Evolutionary conservation across 2,797 vertebrate species (phyloP).

Genomic region (Acanthurus lineatus): DNA sequence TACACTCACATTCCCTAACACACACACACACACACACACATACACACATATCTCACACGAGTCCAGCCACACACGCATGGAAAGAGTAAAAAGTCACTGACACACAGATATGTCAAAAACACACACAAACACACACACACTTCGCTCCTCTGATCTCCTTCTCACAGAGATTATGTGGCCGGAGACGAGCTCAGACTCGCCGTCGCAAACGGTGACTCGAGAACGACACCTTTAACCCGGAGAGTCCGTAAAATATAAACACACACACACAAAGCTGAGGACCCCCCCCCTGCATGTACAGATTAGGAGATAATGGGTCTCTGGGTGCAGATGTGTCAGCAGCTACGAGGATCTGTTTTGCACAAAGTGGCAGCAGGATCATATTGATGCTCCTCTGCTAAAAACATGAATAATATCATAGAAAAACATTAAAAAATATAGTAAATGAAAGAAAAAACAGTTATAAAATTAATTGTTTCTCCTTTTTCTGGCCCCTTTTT

Average conservation of each 20-base stretch:
- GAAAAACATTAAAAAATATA: no score
- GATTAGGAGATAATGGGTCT: not conserved
- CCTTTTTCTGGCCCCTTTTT: no score
- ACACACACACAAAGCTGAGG: not conserved
- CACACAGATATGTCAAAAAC: not conserved
- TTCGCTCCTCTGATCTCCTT: constrained; percentile 25
- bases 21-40: constrained; percentile 42
- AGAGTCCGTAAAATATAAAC: not conserved
- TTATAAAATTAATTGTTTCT: no score
- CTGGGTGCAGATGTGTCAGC: not conserved
- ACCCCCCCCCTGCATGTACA: not conserved
- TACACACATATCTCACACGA: constrained; percentile 11
- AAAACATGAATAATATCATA: no score
- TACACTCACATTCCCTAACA: constrained; percentile 52
- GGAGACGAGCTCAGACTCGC: constrained; percentile 39
- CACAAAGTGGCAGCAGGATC: not conserved
- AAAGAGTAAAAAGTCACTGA: no score
- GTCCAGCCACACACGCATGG: not conserved
- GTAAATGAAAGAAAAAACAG: no score
- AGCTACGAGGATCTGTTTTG: not conserved
- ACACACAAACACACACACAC: constrained; percentile 3
- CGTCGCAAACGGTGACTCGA: constrained; percentile 31
- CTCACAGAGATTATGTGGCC: constrained; percentile 71
- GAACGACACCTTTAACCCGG: not conserved
- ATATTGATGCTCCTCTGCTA: no score